Evolutionary conservation across 2,797 vertebrate species (phyloP), one percentile per base, ranked within the genome.

Genomic region (Sebastolobus alascanus): DNA sequence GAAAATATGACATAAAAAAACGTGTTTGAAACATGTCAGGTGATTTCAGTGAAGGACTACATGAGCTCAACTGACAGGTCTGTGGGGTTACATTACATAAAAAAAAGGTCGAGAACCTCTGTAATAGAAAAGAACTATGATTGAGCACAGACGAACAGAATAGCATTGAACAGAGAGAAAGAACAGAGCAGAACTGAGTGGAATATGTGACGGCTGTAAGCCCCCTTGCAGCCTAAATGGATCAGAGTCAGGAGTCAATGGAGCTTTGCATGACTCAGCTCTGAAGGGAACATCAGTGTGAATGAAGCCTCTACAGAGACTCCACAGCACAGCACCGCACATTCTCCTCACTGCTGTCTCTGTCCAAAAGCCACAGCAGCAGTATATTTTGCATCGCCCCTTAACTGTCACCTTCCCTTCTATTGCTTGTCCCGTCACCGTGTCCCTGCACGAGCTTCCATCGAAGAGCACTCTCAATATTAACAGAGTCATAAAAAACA

Each of bases 241-340:
- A 85, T 90, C 79, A 85, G 35, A 86, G 79, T 76, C 72, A 40
- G 43, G 18, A 87, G 81, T 89, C 80, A 82, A 73, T 89, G 82
- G 27, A 87, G 84, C 77, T 83, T 86, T 80, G 68, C 74, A 82
- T 90, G 92, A 87, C 77, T 94, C 83, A 87, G 84, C 74, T 74
- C 65, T 71, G 72, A 85, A 61, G 67, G 59, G 77, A 80, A 66
- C 59, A 67, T 77, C 80, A 75, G 7, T 59, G 16, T 75, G 77
- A 84, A 84, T 75, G 77, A 84, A 86, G 68, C 75, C 75, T 79
- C 63, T 22, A 55, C 71, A 64, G 58, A 73, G 50, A 76, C 56
- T 71, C 35, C 16, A 25, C 38, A 33, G 33, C 76, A 82, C 67
- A 37, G 38, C 68, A 55, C 74, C 8, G 61, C 22, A 68, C 55